Evolutionary conservation across 2,888 invertebrate species (phyloP).

Genomic region (Brachypalpus laphriformis): DNA sequence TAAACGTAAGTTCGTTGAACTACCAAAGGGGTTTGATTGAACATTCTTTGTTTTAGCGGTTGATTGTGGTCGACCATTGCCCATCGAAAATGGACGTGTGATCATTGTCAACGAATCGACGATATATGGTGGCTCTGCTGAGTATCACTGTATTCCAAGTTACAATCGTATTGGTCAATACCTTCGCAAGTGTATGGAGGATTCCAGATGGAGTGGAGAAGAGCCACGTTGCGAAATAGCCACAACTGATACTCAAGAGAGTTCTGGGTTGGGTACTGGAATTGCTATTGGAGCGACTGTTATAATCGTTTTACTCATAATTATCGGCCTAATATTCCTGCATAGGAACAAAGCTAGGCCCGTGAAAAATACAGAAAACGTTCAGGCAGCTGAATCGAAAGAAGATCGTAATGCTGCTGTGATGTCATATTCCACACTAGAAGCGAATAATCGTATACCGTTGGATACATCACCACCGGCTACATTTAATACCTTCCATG

Average conservation of each 20-base stretch:
- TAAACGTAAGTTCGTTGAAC: conserved; percentile 86
- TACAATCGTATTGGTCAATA: conserved; percentile 92
- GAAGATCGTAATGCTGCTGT: conserved; percentile 94
- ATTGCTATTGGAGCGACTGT: conserved; percentile 93
- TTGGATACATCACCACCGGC: conserved; percentile 80
- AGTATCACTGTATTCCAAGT: conserved; percentile 94
- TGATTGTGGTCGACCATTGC: conserved; percentile 91
- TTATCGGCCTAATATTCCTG: conserved; percentile 91
- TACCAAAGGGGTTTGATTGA: neutral
- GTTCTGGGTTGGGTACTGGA: conserved; percentile 89
- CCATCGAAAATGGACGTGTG: conserved; percentile 92
- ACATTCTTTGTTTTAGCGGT: conserved; percentile 85
- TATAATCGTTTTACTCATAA: conserved; percentile 89
- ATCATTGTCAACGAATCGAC: conserved; percentile 93
- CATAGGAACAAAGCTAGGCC: conserved; percentile 92
- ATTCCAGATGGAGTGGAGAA: conserved; percentile 93
- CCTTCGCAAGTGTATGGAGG: conserved; percentile 91
- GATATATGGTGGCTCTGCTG: conserved; percentile 91
- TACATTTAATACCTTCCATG: conserved; percentile 82
- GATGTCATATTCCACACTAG: conserved; percentile 93
- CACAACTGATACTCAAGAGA: conserved; percentile 88
- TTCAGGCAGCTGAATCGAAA: conserved; percentile 92
- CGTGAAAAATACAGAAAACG: conserved; percentile 94
- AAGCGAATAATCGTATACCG: conserved; percentile 84
- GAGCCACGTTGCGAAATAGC: conserved; percentile 91